Evolutionary conservation across 2,113 vertebrate species (phyloP).

Genomic region (Neoarius graeffei): DNA sequence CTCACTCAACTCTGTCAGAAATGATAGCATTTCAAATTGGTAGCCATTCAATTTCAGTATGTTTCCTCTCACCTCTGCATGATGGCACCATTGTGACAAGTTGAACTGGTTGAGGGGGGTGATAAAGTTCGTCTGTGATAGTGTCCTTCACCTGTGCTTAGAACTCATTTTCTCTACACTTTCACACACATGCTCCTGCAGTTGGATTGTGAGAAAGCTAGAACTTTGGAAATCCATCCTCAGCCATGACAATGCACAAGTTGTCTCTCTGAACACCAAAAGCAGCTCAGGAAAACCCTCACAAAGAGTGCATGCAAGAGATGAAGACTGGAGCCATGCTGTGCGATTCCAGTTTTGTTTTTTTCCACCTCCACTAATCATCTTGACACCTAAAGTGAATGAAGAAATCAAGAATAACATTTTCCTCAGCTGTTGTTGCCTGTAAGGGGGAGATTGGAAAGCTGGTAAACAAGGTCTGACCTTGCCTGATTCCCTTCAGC

Average conservation of each 20-base stretch:
- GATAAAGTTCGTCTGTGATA: background rate
- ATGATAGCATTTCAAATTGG: conserved; percentile 8
- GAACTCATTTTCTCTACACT: conserved; percentile 2
- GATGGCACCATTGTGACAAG: background rate
- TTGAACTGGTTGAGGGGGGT: background rate
- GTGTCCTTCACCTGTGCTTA: background rate
- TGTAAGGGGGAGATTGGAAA: background rate
- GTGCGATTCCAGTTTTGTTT: background rate
- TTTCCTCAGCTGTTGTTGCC: background rate
- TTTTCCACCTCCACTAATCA: background rate
- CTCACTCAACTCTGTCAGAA: conserved; percentile 4
- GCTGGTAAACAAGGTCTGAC: background rate
- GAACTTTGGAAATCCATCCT: conserved; percentile 4
- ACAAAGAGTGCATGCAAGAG: background rate
- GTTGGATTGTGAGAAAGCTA: background rate
- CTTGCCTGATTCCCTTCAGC: background rate
- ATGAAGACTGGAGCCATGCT: background rate
- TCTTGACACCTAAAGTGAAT: background rate
- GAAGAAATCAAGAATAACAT: background rate
- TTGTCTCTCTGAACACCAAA: background rate
- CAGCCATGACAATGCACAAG: background rate
- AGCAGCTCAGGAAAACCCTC: background rate
- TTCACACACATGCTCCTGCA: background rate
- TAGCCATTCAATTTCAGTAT: background rate
- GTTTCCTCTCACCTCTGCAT: background rate